phyloP scores from a whole-genome alignment of 2,888 invertebrate genomes.

The Pseudoips prasinana region DNA sequence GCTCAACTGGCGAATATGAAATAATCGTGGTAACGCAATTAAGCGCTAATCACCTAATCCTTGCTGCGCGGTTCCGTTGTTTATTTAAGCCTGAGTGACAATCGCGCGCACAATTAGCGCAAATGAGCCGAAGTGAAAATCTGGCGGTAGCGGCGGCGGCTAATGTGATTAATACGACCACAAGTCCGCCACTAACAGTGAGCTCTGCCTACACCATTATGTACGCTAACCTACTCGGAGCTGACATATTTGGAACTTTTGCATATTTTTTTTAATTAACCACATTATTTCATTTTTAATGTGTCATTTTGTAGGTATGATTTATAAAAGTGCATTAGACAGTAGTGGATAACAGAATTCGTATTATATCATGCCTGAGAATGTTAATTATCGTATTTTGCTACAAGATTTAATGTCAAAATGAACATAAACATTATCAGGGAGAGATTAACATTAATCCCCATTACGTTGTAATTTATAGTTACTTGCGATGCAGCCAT shows the following conservation, averaged over 20 bases:
- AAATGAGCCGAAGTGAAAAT: conserved; percentile 82
- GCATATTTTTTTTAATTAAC: not conserved
- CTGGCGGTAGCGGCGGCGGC: conserved; percentile 62
- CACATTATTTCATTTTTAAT: too few relatives aligned
- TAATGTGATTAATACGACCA: conserved; percentile 77
- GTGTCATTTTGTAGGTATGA: too few relatives aligned
- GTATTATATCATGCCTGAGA: too few relatives aligned
- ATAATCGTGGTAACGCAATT: conserved; percentile 80
- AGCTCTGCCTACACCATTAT: conserved; percentile 15
- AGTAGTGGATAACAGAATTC: too few relatives aligned
- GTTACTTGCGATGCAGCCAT: conserved; percentile 1
- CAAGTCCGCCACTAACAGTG: conserved; percentile 64
- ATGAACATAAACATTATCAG: not conserved
- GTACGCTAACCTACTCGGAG: conserved; percentile 15
- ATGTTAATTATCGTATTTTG: not conserved
- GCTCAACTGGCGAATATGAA: conserved; percentile 68
- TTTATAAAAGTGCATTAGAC: too few relatives aligned
- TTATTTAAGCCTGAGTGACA: conserved; percentile 82
- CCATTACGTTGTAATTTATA: conserved; percentile 2
- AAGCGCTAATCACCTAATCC: conserved; percentile 81
- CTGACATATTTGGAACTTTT: conserved; percentile 1
- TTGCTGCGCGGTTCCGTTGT: conserved; percentile 76
- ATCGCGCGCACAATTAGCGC: conserved; percentile 80
- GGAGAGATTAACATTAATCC: not conserved
- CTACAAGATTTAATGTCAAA: too few relatives aligned